Evolutionary conservation across 1,140 invertebrate species (phyloP), one percentile per base, ranked within the genome.

Genomic region (Mesaphorura yosii): DNA sequence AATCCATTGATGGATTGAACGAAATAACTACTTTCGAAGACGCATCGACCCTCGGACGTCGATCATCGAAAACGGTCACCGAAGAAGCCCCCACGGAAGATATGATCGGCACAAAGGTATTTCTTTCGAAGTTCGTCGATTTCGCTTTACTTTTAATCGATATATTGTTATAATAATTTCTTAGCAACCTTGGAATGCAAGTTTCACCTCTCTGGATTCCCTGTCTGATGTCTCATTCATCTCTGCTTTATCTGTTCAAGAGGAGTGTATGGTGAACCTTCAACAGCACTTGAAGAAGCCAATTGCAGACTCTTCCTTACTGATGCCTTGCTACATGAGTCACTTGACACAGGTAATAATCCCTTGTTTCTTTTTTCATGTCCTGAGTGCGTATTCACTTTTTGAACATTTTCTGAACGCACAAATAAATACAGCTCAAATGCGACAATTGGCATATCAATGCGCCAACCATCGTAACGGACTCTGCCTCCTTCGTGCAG

Each of bases 211-310:
- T 0, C 22, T 60, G 40, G 61, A 63, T 38, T 63, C 61, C 14
- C 31, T 60, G 3, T 63, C 61, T 2, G 59, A 63, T 29, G 64
- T 70, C 2, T 94, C 89, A 1, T 94, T 91, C 63, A 87, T 88
- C 48, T 93, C 88, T 0, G 90, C 90, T 2, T 78, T 90, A 51
- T 90, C 87, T 1, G 92, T 88, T n/a, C 88, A 92, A 67, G 87
- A 91, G 70, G 88, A 93, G 65, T 82, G 88, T 2, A 69, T 94
- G 47, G 86, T 96, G 0, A 92, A 96, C 75, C 72, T 96, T 5
- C 88, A 94, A 64, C 88, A 89, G 78, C 92, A 97, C 72, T 81
- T 93, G 7, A 92, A 94, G 67, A 87, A 90, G 64, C 86, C 89
- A 0, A 95, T 96, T 53, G 82, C 89, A 20, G 85, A 88, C 60